A percentile compares a stretch with the other conserved stretches of the same genome.
Evolutionary conservation across 2,113 vertebrate genomes (phyloP).

Genomic region (Coturnix japonica): DNA sequence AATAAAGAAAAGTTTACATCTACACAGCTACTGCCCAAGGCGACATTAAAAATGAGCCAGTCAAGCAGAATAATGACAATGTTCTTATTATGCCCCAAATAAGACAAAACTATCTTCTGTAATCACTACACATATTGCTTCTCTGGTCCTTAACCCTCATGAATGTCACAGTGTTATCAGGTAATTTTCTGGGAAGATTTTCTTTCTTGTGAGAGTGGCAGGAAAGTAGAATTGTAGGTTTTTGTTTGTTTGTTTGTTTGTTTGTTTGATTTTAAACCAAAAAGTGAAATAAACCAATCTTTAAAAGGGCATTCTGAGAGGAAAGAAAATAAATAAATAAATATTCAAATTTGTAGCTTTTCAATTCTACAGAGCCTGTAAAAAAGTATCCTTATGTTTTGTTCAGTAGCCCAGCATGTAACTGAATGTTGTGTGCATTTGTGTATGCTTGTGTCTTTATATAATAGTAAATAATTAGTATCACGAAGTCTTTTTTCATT

Average conservation of each 20-base stretch:
- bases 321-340: not conserved
- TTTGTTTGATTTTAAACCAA: no score
- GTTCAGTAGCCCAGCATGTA: not conserved
- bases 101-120: conserved; percentile 15
- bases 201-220: not conserved
- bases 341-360: not conserved
- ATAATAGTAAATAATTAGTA: not conserved
- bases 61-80: conserved; percentile 35
- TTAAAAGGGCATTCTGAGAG: not conserved
- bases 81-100: conserved; percentile 20
- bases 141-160: not conserved
- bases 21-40: not conserved
- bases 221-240: not conserved
- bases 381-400: not conserved
- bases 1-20: not conserved
- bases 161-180: not conserved
- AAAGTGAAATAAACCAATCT: not conserved
- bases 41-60: conserved; percentile 3
- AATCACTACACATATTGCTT: not conserved
- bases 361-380: not conserved
- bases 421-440: not conserved
- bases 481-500: not conserved
- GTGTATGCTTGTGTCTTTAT: not conserved
- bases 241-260: no score
- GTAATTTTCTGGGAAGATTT: not conserved